phyloP scores from a whole-genome alignment of 2,888 invertebrate genomes.

The Melieria picta region DNA sequence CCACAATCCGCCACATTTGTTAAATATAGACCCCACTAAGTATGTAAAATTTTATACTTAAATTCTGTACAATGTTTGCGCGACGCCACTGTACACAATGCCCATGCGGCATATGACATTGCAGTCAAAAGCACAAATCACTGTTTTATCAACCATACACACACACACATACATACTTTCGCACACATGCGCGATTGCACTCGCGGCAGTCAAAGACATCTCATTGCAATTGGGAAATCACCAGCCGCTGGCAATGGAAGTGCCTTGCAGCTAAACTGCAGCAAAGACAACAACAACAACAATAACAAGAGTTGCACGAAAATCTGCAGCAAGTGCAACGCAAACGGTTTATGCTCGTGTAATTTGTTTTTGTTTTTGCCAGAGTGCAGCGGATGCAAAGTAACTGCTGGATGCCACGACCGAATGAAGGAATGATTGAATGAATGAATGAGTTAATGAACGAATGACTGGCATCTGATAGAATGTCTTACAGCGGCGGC shows the following conservation, averaged over 20 bases:
- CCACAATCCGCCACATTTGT: no score
- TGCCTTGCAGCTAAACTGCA: constrained; percentile 14
- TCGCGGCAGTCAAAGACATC: neutral
- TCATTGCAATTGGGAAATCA: constrained; percentile 30
- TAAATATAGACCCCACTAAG: no score
- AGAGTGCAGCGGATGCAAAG: constrained; percentile 39
- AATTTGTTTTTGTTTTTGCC: constrained; percentile 31
- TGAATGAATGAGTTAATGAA: constrained; percentile 41
- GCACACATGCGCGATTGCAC: neutral
- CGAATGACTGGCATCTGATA: constrained; percentile 13
- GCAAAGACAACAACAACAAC: constrained; percentile 12
- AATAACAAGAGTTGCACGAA: constrained; percentile 9
- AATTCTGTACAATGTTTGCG: no score
- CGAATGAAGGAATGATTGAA: constrained; percentile 23
- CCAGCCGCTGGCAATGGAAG: constrained; percentile 22
- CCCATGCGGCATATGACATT: no score
- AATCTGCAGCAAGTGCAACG: constrained; percentile 21
- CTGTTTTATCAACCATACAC: neutral
- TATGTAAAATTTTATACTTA: no score
- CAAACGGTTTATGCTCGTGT: neutral
- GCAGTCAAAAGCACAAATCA: neutral
- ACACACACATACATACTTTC: neutral
- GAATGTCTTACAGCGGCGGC: constrained; percentile 18
- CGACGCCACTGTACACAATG: no score
- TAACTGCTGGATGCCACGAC: constrained; percentile 16